These are phyloP conservation scores for Struthio camelus DNA, from an alignment of 2,113 vertebrate species.

Conservation along the genomic window DNA sequence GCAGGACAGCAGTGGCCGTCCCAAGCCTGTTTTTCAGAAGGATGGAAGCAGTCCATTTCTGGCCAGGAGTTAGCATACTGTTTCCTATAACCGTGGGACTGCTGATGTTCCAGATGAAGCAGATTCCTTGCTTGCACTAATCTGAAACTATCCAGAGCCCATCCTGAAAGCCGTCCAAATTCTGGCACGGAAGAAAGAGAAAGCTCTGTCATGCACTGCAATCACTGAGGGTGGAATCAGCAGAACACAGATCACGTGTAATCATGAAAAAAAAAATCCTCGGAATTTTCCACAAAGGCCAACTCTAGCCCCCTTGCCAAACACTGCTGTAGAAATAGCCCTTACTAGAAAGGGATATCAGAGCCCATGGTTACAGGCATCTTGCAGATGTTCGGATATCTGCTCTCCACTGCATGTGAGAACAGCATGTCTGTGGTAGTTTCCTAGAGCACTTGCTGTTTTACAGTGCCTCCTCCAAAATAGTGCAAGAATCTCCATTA, in stretches of 20 bases:
- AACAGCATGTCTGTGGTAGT: rapidly evolving
- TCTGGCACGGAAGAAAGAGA: neutral
- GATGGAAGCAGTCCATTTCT: neutral
- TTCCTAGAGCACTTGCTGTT: neutral
- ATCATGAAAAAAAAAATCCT: neutral
- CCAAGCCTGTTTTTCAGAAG: neutral
- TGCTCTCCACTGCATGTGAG: neutral
- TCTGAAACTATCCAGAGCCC: neutral
- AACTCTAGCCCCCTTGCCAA: neutral
- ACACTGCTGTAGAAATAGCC: neutral
- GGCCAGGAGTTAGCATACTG: neutral
- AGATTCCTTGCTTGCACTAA: neutral
- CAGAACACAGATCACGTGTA: neutral
- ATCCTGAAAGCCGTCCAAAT: neutral
- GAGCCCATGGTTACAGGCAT: rapidly evolving
- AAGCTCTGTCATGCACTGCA: rapidly evolving
- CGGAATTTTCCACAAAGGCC: neutral
- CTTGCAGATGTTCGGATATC: neutral
- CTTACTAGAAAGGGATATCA: neutral
- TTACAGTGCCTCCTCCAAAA: neutral
- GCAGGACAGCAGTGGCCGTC: neutral
- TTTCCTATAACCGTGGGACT: neutral
- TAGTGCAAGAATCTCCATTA: neutral
- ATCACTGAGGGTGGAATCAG: neutral
- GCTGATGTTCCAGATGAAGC: too few relatives aligned